These are phyloP conservation scores for Nemapogon koenigi DNA, from an alignment of 2,888 invertebrate genomes.

Conservation along the genomic window DNA sequence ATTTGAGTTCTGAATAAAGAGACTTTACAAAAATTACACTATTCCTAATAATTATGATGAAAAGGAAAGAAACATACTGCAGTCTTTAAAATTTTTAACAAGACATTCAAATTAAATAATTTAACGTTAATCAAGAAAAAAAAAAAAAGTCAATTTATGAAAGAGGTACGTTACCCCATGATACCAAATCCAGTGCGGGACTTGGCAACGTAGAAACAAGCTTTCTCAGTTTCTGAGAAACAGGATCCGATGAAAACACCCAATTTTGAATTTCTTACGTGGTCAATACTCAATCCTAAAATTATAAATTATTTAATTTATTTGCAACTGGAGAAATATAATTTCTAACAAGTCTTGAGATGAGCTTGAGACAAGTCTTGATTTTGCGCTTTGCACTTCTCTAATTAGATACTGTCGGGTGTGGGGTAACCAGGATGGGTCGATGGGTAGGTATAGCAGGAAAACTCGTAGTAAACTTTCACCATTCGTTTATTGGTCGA, in stretches of 20 bases:
- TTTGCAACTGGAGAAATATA: background rate
- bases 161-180: constrained; percentile 26
- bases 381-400: background rate
- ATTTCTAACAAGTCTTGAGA: background rate
- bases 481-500: too few species aligned
- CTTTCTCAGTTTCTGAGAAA: constrained; percentile 68
- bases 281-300: constrained; percentile 4
- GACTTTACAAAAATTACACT: too few species aligned
- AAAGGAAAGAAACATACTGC: too few species aligned
- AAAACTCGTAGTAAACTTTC: too few species aligned
- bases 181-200: constrained; percentile 29
- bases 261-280: constrained; percentile 58
- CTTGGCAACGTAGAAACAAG: constrained; percentile 32
- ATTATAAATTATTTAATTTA: background rate
- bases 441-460: too few species aligned
- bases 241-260: constrained; percentile 48
- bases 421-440: too few species aligned
- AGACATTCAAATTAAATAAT: background rate
- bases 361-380: background rate
- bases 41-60: too few species aligned
- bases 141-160: background rate
- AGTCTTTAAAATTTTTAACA: background rate
- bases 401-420: background rate
- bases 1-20: too few species aligned
- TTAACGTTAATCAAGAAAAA: background rate